phyloP scores from a whole-genome alignment of 2,113 vertebrate genomes.

The Pseudois nayaur region DNA sequence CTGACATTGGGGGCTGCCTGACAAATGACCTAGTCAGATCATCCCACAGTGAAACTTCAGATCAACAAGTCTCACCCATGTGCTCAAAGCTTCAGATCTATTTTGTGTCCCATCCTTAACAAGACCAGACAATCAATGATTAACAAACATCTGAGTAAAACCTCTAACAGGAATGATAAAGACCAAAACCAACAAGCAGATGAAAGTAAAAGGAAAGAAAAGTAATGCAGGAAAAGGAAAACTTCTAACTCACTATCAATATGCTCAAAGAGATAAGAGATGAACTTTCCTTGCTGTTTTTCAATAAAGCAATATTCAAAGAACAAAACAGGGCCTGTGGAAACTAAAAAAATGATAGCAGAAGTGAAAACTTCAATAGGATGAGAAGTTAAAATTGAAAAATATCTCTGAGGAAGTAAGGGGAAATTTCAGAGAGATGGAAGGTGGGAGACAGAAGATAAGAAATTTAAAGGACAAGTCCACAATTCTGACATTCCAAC shows the following conservation, averaged over 20 bases:
- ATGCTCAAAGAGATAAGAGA: background rate
- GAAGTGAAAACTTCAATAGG: background rate
- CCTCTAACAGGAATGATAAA: background rate
- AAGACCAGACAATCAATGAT: background rate
- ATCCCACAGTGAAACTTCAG: background rate
- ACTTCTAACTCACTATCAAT: background rate
- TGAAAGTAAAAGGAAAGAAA: background rate
- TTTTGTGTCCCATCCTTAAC: background rate
- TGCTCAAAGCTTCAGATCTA: background rate
- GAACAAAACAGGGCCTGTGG: background rate
- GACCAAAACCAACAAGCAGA: background rate
- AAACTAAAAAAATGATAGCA: background rate
- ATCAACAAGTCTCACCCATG: background rate
- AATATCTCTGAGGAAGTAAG: background rate
- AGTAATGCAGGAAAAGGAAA: background rate
- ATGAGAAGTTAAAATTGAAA: background rate
- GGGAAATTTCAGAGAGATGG: background rate
- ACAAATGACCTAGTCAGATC: background rate
- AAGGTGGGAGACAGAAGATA: background rate
- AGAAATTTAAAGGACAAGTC: background rate
- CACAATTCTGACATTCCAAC: background rate
- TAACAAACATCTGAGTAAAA: background rate
- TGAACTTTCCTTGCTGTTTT: background rate
- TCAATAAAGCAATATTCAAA: background rate
- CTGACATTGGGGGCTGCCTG: background rate